Evolutionary conservation across 2,888 invertebrate species (phyloP).

Genomic region (Nemurella pictetii): DNA sequence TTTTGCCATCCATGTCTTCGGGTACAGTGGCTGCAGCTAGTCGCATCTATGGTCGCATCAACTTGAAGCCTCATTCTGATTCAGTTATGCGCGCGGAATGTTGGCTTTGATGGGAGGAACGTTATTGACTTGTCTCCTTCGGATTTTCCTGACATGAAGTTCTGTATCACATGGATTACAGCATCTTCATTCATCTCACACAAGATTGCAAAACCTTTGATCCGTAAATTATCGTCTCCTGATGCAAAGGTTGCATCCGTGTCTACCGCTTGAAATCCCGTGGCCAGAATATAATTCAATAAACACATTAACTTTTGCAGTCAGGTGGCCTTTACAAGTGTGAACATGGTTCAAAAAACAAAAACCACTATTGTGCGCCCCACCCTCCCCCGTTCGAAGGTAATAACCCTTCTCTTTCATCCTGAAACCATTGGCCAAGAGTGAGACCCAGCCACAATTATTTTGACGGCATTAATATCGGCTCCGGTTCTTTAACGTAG

Average conservation of each 20-base stretch:
- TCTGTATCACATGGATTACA: background rate
- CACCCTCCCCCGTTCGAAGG: background rate
- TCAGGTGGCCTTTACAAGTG: background rate
- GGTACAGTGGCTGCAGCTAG: background rate
- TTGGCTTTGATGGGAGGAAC: background rate
- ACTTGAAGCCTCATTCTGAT: background rate
- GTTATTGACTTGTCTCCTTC: background rate
- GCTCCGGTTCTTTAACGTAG: background rate
- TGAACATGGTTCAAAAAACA: background rate
- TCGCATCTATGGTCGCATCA: background rate
- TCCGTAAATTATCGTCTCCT: background rate
- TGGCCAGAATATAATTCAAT: background rate
- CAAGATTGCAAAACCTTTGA: background rate
- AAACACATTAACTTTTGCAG: background rate
- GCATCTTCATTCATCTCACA: background rate
- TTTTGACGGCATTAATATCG: constrained; percentile 34
- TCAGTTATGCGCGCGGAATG: background rate
- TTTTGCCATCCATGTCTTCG: background rate
- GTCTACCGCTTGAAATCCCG: background rate
- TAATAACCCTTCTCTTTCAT: background rate
- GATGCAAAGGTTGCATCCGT: background rate
- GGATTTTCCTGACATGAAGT: background rate
- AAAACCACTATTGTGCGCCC: background rate
- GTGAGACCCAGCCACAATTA: background rate
- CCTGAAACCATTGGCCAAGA: background rate